phyloP scores from a whole-genome alignment of 2,888 invertebrate genomes.

The Glaucopsyche alexis region DNA sequence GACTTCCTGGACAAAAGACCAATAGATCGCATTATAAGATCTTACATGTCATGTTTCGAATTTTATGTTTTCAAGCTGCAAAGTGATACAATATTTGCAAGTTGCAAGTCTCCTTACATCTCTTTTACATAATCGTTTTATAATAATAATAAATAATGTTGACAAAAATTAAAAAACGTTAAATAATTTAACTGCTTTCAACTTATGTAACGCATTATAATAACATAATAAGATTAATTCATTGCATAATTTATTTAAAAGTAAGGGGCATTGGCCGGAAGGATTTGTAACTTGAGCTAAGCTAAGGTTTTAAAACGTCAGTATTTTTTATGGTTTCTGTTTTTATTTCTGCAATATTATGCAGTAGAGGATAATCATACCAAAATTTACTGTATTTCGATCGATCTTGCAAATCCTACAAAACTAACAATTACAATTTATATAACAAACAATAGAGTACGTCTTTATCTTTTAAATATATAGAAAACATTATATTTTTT shows the following conservation, averaged over 20 bases:
- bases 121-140: slow-evolving; percentile 11
- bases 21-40: too few relatives aligned
- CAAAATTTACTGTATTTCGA: too few relatives aligned
- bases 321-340: neutral
- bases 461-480: too few relatives aligned
- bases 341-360: neutral
- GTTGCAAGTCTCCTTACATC: neutral
- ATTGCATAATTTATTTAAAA: neutral
- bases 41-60: too few relatives aligned
- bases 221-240: neutral
- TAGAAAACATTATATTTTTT: too few relatives aligned
- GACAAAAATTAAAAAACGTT: neutral
- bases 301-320: neutral
- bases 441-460: too few relatives aligned
- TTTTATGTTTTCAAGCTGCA: too few relatives aligned
- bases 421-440: too few relatives aligned
- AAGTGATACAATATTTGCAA: too few relatives aligned
- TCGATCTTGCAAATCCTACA: too few relatives aligned
- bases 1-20: too few relatives aligned
- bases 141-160: slow-evolving; percentile 1
- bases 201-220: neutral
- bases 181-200: neutral
- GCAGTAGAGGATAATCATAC: too few relatives aligned
- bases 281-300: neutral
- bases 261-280: neutral